Evolutionary conservation across 2,113 vertebrate genomes (phyloP).

Genomic region (Clarias batrachus): DNA sequence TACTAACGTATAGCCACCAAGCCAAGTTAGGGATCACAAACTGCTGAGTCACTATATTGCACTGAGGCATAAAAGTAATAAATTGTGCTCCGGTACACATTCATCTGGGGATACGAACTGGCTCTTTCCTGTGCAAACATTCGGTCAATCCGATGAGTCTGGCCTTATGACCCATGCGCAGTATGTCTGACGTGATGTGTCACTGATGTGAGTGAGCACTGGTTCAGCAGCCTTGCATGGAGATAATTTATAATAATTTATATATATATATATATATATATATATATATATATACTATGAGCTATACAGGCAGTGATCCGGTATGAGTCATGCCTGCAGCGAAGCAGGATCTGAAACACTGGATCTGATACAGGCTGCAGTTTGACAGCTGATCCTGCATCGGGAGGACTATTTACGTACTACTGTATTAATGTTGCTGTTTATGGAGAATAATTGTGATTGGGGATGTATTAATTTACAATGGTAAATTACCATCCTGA

Average conservation of each 20-base stretch:
- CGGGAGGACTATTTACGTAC: not conserved
- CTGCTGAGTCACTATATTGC: conserved; percentile 26
- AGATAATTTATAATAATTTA: conserved; percentile 13
- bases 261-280: too few relatives aligned
- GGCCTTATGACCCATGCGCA: conserved; percentile 13
- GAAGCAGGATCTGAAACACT: not conserved
- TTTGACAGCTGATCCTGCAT: conserved; percentile 35
- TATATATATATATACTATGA: conserved; percentile 3
- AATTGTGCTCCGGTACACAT: conserved; percentile 13
- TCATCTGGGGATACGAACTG: conserved; percentile 9
- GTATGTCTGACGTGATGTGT: conserved; percentile 23
- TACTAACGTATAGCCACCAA: conserved; percentile 29
- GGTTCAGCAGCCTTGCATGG: not conserved
- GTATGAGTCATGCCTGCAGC: conserved; percentile 33
- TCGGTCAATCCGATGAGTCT: conserved; percentile 9
- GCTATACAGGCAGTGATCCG: conserved; percentile 4
- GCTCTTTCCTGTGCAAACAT: conserved; percentile 18
- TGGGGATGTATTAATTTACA: not conserved
- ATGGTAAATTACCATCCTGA: not conserved
- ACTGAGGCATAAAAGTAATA: conserved; percentile 35
- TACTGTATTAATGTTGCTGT: not conserved
- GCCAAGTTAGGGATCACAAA: conserved; percentile 21
- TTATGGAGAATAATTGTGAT: not conserved
- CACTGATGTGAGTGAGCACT: conserved; percentile 8
- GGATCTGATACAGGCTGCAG: not conserved